These are phyloP conservation scores for Rhinella marina DNA, from an alignment of 2,797 vertebrate genomes.

Conservation along the genomic window DNA sequence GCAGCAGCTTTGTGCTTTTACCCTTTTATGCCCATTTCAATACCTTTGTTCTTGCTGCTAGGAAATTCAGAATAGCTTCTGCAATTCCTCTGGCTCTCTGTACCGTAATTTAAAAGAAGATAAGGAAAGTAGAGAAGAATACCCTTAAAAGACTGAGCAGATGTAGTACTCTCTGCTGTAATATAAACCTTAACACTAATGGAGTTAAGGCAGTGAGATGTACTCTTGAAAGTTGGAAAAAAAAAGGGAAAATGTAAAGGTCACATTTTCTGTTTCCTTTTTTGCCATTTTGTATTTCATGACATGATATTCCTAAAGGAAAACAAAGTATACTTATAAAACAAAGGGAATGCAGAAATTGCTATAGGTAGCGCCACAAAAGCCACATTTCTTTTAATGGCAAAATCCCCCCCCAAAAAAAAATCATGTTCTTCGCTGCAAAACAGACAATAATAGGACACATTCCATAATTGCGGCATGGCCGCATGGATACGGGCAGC, in stretches of 20 bases:
- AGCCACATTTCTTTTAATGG: background rate
- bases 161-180: slow-evolving; percentile 63
- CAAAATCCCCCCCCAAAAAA: no score
- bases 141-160: slow-evolving; percentile 61
- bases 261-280: slow-evolving; percentile 44
- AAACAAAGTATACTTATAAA: slow-evolving; percentile 29
- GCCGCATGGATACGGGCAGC: no score
- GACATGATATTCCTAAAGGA: slow-evolving; percentile 30
- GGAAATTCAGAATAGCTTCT: slow-evolving; percentile 56
- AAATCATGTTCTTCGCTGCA: no score
- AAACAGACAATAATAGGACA: no score
- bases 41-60: slow-evolving; percentile 63
- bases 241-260: slow-evolving; percentile 34
- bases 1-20: slow-evolving; percentile 61
- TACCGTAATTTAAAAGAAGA: slow-evolving; percentile 62
- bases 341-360: slow-evolving; percentile 15
- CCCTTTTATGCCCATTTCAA: slow-evolving; percentile 61
- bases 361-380: background rate
- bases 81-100: slow-evolving; percentile 64
- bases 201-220: slow-evolving; percentile 61
- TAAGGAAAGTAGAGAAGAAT: slow-evolving; percentile 60
- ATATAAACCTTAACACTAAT: slow-evolving; percentile 64
- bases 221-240: slow-evolving; percentile 59
- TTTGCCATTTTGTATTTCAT: slow-evolving; percentile 39
- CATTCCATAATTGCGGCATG: no score